Conservation (phyloP, 2,797 vertebrate species). For the Chaetophractus vellerosus region DNA sequence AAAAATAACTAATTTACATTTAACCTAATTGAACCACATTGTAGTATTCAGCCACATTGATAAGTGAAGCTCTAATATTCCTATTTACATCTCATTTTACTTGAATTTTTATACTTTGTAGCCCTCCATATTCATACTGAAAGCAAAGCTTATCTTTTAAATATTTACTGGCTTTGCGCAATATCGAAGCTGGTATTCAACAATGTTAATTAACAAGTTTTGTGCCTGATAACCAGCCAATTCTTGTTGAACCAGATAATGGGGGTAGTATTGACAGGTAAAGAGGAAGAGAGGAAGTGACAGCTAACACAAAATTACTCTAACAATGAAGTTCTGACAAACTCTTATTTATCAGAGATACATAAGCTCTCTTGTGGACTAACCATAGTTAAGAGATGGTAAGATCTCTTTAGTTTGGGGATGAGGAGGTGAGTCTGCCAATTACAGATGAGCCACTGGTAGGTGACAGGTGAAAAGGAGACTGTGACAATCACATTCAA, state of each 20-base stretch:
- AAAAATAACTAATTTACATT: conserved; percentile 71
- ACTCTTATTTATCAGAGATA: not conserved
- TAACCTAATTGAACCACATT: conserved; percentile 21
- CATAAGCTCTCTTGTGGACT: not conserved
- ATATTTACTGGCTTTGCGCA: not conserved
- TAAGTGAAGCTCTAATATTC: not conserved
- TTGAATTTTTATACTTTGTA: conserved; percentile 45
- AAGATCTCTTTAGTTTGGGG: not conserved
- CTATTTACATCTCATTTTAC: conserved; percentile 29
- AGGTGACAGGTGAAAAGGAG: not conserved
- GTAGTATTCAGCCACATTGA: conserved; percentile 25
- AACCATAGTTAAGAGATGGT: not conserved
- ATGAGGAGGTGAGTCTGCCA: not conserved
- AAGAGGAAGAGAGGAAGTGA: not conserved
- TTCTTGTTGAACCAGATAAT: not conserved
- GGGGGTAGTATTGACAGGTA: not conserved
- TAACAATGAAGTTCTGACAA: not conserved
- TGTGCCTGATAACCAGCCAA: not conserved
- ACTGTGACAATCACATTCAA: conserved; percentile 20
- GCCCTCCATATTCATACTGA: not conserved
- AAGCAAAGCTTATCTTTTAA: conserved; percentile 36
- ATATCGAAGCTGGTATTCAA: not conserved
- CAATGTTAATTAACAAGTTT: not conserved
- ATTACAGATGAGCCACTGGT: not conserved
- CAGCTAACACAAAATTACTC: not conserved